Evolutionary conservation across 2,888 invertebrate species (phyloP).

Genomic region (Ophonus ardosiacus): DNA sequence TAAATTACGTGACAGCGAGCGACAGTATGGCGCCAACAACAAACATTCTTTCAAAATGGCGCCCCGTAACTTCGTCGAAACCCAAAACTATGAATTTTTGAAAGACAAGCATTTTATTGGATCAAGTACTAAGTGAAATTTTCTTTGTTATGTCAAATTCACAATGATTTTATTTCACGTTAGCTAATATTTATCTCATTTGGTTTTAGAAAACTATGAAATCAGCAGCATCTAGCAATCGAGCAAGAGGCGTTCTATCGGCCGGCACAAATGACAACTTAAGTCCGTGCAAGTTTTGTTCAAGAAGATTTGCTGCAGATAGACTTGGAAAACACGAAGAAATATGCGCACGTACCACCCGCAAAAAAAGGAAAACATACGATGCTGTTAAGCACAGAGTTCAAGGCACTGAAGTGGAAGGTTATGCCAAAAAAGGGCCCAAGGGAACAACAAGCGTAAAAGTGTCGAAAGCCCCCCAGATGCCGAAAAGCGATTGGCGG

Average conservation of each 20-base stretch:
- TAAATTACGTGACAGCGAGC: no score
- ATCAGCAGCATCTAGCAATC: background rate
- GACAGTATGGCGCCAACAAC: no score
- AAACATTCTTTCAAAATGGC: no score
- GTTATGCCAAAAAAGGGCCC: slow-evolving; percentile 79
- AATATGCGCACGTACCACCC: slow-evolving; percentile 88
- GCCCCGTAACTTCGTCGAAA: no score
- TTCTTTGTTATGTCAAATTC: slow-evolving; percentile 27
- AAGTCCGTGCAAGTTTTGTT: slow-evolving; percentile 84
- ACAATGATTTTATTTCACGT: background rate
- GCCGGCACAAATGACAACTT: slow-evolving; percentile 75
- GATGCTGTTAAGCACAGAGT: slow-evolving; percentile 95
- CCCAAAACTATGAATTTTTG: no score
- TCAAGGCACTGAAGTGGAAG: slow-evolving; percentile 92
- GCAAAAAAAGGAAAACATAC: slow-evolving; percentile 93
- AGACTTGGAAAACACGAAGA: slow-evolving; percentile 89
- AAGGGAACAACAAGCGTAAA: slow-evolving; percentile 36
- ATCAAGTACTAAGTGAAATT: no score
- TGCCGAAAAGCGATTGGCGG: slow-evolving; percentile 88
- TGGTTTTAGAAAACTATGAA: background rate
- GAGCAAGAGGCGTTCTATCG: slow-evolving; percentile 69
- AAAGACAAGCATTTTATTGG: no score
- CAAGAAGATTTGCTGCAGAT: slow-evolving; percentile 88
- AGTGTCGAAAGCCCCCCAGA: slow-evolving; percentile 67
- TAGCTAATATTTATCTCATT: background rate